Evolutionary conservation across 1,140 invertebrate genomes (phyloP).

Genomic region (Drosophila insularis): DNA sequence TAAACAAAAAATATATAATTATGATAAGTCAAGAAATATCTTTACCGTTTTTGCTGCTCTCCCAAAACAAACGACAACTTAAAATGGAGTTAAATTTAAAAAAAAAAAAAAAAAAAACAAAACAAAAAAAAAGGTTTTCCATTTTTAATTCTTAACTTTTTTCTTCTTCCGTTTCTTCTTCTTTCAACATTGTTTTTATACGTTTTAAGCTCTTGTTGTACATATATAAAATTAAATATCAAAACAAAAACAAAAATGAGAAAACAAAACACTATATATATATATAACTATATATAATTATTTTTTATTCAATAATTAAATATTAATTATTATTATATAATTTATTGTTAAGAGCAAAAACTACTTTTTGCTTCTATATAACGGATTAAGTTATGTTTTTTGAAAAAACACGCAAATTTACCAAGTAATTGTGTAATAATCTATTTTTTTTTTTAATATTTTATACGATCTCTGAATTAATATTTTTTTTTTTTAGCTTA

Average conservation of each 20-base stretch:
- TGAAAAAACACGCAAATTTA: slow-evolving; percentile 75
- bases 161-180: slow-evolving; percentile 10
- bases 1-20: slow-evolving; percentile 19
- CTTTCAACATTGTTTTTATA: slow-evolving; percentile 66
- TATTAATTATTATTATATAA: slow-evolving; percentile 31
- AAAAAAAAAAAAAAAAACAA: slow-evolving; percentile 16
- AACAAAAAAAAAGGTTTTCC: background rate
- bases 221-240: slow-evolving; percentile 46
- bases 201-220: slow-evolving; percentile 72
- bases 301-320: slow-evolving; percentile 28
- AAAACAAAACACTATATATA: background rate
- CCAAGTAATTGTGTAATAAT: slow-evolving; percentile 42
- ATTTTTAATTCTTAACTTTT: slow-evolving; percentile 5
- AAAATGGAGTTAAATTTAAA: slow-evolving; percentile 2
- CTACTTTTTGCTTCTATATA: slow-evolving; percentile 61
- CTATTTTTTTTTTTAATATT: slow-evolving; percentile 54
- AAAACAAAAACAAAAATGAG: slow-evolving; percentile 25
- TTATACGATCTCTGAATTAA: slow-evolving; percentile 65
- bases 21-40: slow-evolving; percentile 25
- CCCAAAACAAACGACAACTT: slow-evolving; percentile 31
- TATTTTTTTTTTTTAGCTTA: slow-evolving; percentile 29
- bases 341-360: slow-evolving; percentile 56
- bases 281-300: slow-evolving; percentile 10
- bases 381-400: slow-evolving; percentile 58
- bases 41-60: slow-evolving; percentile 2